Conservation (phyloP, 2,113 vertebrate species). For the Clarias gariepinus region DNA sequence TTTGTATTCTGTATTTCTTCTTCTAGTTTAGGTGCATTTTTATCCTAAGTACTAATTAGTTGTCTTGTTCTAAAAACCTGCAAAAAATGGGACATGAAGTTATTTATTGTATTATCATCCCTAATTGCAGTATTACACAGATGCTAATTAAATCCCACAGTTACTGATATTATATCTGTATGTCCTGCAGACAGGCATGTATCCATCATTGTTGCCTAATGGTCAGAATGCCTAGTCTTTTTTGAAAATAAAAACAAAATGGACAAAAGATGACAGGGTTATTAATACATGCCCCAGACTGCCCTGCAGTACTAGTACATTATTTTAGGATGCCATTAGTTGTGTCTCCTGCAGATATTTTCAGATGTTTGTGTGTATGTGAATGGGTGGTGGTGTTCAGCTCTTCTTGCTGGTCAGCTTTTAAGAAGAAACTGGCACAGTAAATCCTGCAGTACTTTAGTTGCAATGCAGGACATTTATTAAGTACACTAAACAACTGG, state of each 20-base stretch:
- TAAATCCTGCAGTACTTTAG: constrained; percentile 16
- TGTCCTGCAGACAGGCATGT: not conserved
- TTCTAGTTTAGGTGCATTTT: not conserved
- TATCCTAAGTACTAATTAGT: not conserved
- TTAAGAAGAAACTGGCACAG: constrained; percentile 17
- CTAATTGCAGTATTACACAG: not conserved
- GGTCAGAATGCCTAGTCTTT: not conserved
- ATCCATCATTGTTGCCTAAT: not conserved
- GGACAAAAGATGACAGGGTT: constrained; percentile 28
- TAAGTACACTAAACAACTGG: constrained; percentile 7
- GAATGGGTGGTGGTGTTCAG: not conserved
- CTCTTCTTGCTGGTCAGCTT: constrained; percentile 1
- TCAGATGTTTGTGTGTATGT: constrained; percentile 21
- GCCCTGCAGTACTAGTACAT: constrained; percentile 27
- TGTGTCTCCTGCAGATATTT: constrained; percentile 30
- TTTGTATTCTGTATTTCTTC: not conserved
- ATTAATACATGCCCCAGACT: constrained; percentile 29
- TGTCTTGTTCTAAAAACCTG: not conserved
- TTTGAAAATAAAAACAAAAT: constrained; percentile 18
- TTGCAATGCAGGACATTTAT: constrained; percentile 4
- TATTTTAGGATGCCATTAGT: constrained; percentile 38
- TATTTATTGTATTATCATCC: not conserved
- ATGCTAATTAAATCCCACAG: not conserved
- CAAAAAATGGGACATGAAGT: not conserved
- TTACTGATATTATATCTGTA: not conserved